These are phyloP conservation scores for Regulus satrapa DNA, from an alignment of 2,113 vertebrate species.

Conservation along the genomic window DNA sequence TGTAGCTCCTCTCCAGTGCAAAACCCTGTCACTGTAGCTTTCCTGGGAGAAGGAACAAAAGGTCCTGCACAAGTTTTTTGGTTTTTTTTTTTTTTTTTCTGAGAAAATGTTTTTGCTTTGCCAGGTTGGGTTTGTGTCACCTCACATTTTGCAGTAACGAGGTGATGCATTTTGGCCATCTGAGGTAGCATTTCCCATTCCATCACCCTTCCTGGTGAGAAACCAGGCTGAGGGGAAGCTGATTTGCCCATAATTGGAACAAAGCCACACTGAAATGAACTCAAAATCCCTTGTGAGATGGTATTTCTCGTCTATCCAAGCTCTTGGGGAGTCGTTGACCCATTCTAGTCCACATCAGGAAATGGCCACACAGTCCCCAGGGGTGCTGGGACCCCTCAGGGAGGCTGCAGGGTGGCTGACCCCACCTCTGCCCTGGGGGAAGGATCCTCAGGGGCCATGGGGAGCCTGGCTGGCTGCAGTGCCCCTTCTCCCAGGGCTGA, in stretches of 20 bases:
- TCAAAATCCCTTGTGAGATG: not conserved
- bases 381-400: not conserved
- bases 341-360: not conserved
- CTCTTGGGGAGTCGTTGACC: not conserved
- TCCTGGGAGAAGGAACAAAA: not conserved
- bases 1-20: not conserved
- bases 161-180: not conserved
- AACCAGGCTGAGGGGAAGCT: not conserved
- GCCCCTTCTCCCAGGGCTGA: not conserved
- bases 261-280: not conserved
- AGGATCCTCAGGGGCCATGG: not conserved
- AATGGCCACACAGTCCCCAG: not conserved
- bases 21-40: not conserved
- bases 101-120: not conserved
- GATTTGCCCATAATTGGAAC: not conserved
- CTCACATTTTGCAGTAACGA: not conserved
- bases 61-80: not conserved
- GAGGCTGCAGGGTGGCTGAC: not conserved
- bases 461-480: not conserved
- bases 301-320: not conserved
- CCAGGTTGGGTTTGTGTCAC: not conserved
- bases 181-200: not conserved
- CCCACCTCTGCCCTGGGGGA: fast-evolving
- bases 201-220: not conserved
- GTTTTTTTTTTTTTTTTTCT: too few species aligned